phyloP scores from a whole-genome alignment of 2,888 invertebrate species.

The Pyrrhopygopsis socrates region DNA sequence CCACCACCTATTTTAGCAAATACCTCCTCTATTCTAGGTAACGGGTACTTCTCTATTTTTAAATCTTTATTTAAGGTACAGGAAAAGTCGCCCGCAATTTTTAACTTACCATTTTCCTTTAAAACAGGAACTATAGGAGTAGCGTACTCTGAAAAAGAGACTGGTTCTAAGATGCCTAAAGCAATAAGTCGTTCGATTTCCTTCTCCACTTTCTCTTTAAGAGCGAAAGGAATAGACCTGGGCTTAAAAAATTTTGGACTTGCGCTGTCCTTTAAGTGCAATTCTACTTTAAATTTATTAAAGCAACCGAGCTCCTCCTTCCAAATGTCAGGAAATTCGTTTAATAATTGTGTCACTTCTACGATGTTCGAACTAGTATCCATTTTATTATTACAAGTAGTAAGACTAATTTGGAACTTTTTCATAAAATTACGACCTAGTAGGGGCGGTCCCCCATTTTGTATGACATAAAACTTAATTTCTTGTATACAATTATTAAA shows the following conservation, averaged over 20 bases:
- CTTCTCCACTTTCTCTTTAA: constrained; percentile 33
- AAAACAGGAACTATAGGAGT: constrained; percentile 50
- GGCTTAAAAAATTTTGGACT: constrained; percentile 51
- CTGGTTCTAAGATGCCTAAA: constrained; percentile 26
- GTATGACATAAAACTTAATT: no score
- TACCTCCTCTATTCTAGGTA: constrained; percentile 81
- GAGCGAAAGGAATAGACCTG: constrained; percentile 46
- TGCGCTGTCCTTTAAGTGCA: constrained; percentile 37
- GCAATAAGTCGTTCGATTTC: constrained; percentile 30
- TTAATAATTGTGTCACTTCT: constrained; percentile 11
- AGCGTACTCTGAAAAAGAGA: constrained; percentile 32
- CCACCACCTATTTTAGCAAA: constrained; percentile 79
- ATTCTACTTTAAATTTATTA: constrained; percentile 25
- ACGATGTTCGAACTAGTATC: background rate
- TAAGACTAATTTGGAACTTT: background rate
- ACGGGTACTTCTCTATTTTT: constrained; percentile 81
- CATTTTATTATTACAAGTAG: background rate
- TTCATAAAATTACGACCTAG: constrained; percentile 28
- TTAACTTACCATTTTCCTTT: constrained; percentile 58
- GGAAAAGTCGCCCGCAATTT: constrained; percentile 80
- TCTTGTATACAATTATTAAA: background rate
- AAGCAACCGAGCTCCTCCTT: constrained; percentile 25
- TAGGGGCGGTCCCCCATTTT: constrained; percentile 25
- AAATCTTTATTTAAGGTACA: constrained; percentile 83
- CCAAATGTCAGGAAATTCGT: constrained; percentile 24